Evolutionary conservation across 2,888 invertebrate species (phyloP).

Genomic region (Pammene aurita): DNA sequence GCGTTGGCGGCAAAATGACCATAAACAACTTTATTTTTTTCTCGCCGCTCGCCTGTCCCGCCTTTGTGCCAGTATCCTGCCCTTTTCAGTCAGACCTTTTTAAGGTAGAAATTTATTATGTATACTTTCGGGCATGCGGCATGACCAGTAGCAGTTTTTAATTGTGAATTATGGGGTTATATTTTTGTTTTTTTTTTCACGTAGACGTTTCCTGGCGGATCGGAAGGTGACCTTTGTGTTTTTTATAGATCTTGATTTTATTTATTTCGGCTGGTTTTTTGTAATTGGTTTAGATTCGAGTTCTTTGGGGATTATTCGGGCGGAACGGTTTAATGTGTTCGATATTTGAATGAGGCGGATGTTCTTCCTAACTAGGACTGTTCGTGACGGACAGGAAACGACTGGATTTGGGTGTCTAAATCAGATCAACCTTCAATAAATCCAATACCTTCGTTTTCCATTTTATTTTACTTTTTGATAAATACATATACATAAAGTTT

Average conservation of each 20-base stretch:
- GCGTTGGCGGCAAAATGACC: conserved; percentile 80
- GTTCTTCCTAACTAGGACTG: conserved; percentile 57
- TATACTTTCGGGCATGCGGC: conserved; percentile 79
- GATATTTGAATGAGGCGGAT: conserved; percentile 66
- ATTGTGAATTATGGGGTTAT: conserved; percentile 81
- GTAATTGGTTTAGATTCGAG: conserved; percentile 68
- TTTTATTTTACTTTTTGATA: conserved; percentile 1
- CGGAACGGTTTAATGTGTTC: conserved; percentile 65
- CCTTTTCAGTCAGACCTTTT: conserved; percentile 80
- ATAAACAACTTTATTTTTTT: conserved; percentile 78
- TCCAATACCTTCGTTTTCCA: background rate
- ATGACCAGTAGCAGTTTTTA: conserved; percentile 82
- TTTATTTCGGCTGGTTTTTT: conserved; percentile 61
- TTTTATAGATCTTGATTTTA: conserved; percentile 66
- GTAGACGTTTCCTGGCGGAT: conserved; percentile 68
- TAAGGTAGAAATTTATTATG: conserved; percentile 81
- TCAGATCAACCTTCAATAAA: conserved; percentile 21
- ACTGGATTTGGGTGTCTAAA: conserved; percentile 44
- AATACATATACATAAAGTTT: too few species aligned
- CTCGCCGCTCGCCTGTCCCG: conserved; percentile 65
- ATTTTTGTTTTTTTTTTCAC: conserved; percentile 59
- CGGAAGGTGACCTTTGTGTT: conserved; percentile 76
- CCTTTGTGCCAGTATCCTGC: conserved; percentile 79
- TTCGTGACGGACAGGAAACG: conserved; percentile 50
- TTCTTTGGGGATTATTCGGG: conserved; percentile 66